Conservation (phyloP, 2,888 invertebrate species). For the Xylota sylvarum region DNA sequence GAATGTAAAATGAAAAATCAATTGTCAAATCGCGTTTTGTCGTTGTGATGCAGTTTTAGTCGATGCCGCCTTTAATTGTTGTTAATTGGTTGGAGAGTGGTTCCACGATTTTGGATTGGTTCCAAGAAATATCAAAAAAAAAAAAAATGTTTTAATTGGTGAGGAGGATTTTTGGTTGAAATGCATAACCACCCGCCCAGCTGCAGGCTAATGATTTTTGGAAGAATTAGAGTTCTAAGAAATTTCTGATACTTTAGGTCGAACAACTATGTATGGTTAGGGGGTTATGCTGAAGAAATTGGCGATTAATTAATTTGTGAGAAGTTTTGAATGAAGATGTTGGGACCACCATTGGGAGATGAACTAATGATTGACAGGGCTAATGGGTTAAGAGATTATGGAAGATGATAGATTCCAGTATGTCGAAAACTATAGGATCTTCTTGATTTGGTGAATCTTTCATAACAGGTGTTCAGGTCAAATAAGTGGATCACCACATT, state of each 20-base stretch:
- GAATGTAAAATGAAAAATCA: constrained; percentile 53
- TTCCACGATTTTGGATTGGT: constrained; percentile 64
- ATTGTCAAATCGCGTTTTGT: constrained; percentile 38
- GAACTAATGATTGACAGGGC: constrained; percentile 63
- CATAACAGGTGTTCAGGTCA: too few relatives aligned
- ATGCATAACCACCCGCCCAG: constrained; percentile 37
- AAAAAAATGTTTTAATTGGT: constrained; percentile 60
- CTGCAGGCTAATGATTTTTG: constrained; percentile 30
- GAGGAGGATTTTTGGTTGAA: constrained; percentile 9
- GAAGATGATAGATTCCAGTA: too few relatives aligned
- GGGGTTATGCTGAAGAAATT: not conserved
- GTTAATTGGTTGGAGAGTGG: constrained; percentile 64
- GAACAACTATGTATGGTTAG: not conserved
- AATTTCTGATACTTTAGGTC: constrained; percentile 23
- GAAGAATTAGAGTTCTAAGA: not conserved
- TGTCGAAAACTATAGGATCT: not conserved
- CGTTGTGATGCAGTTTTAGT: constrained; percentile 47
- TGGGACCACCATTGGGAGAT: constrained; percentile 23
- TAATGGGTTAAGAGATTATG: not conserved
- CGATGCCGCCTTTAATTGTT: constrained; percentile 62
- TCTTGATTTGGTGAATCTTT: too few relatives aligned
- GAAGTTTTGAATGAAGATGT: constrained; percentile 49
- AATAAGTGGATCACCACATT: too few relatives aligned
- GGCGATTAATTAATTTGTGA: constrained; percentile 37
- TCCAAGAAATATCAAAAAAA: constrained; percentile 52